Evolutionary conservation across 2,888 invertebrate genomes (phyloP), one percentile per base, ranked within the genome.

Genomic region (Agrypnus murinus): DNA sequence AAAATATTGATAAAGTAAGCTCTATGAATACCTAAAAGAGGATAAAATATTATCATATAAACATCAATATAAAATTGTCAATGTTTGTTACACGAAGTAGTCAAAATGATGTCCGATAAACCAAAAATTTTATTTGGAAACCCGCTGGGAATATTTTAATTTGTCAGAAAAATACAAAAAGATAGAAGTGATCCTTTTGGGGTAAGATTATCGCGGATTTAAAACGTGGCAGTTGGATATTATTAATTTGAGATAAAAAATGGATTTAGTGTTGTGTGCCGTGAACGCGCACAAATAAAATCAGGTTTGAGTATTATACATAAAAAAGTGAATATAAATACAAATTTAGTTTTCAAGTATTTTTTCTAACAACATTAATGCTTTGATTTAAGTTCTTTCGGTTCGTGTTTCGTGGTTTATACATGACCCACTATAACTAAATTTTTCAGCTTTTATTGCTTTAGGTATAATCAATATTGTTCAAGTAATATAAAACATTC

Each of bases 371-470:
- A 36, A 25, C 14, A 55, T 64, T 38, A 45, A 19, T 12, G 45
- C 45, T 45, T 45, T 31, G 36, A 64, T 53, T 50, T 38, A 64
- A 65, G 40, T 65, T 53, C 55, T 25, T 25, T 25, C 65, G 43
- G 25, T 55, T 65, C 65, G 65, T 57, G 65, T 65, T 64, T 65
- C 43, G 46, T 65, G 58, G 58, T 57, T 58, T 65, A 65, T 58
- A 58, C 58, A 58, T 60, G 66, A 67, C 66, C 60, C 59, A 60
- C 66, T 65, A 57, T 55, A 55, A 65, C 46, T 53, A 62, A 67
- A 65, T 65, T 70, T 69, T 69, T 65, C 55, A 64, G 69, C 58
- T 64, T 69, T 69, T 69, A 69, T 69, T 64, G 64, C 50, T 69
- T 69, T 53, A 59, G 48, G 59, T 59, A 69, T 64, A 65, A 69